Conservation (phyloP, 2,797 vertebrate genomes). For the Myotis myotis region DNA sequence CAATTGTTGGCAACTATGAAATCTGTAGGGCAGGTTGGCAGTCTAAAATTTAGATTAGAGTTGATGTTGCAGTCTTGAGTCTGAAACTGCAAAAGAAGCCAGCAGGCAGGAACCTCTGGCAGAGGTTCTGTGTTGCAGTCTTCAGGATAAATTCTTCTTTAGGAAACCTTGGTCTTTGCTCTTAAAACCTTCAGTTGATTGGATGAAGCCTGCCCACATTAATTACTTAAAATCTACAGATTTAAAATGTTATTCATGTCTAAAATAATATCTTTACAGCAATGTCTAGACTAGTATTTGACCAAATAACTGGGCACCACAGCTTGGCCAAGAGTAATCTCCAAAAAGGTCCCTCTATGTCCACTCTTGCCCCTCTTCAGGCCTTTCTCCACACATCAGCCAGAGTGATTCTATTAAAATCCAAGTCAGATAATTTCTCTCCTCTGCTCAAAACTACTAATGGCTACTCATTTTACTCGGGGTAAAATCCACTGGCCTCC, state of each 20-base stretch:
- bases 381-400: not conserved
- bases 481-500: not conserved
- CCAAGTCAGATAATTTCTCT: not conserved
- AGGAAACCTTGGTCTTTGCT: not conserved
- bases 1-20: not conserved
- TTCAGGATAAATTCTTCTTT: not conserved
- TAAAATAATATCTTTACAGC: not conserved
- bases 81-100: not conserved
- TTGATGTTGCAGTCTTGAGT: not conserved
- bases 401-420: not conserved
- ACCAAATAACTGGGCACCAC: not conserved
- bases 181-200: not conserved
- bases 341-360: not conserved
- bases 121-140: not conserved
- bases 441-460: not conserved
- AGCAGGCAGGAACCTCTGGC: not conserved
- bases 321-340: not conserved
- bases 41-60: not conserved
- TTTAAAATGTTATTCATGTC: not conserved
- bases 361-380: not conserved
- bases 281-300: not conserved
- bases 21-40: not conserved
- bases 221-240: not conserved
- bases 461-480: not conserved
- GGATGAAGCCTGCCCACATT: not conserved